Conservation (phyloP, 35 echinoderm and acorn worm species). For the Hemicentrotus pulcherrimus region DNA sequence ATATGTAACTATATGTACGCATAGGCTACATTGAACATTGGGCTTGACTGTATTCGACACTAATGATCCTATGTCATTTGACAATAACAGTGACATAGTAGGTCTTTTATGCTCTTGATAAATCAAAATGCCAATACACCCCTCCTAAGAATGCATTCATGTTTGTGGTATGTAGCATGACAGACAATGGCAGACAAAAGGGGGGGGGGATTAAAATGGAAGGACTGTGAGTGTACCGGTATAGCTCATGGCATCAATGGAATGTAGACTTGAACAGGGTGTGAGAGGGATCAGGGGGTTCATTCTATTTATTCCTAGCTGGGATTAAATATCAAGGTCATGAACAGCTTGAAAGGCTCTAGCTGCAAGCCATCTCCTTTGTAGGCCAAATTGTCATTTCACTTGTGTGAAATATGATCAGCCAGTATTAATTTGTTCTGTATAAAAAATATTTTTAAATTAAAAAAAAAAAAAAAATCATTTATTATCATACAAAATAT, state of each 20-base stretch:
- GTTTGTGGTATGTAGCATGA: background rate
- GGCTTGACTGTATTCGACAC: too few relatives aligned
- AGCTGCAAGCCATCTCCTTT: background rate
- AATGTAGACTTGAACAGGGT: background rate
- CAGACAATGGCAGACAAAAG: background rate
- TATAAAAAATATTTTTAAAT: too few relatives aligned
- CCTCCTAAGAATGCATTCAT: background rate
- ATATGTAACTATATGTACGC: too few relatives aligned
- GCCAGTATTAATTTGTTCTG: too few relatives aligned
- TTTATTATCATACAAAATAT: too few relatives aligned
- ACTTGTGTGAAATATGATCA: too few relatives aligned
- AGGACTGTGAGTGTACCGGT: background rate
- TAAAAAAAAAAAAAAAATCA: too few relatives aligned
- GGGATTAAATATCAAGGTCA: slow-evolving; percentile 2
- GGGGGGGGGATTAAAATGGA: background rate
- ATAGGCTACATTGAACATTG: too few relatives aligned
- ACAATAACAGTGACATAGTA: too few relatives aligned
- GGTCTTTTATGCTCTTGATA: background rate
- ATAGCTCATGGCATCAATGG: background rate
- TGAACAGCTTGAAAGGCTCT: background rate
- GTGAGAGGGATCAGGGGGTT: background rate
- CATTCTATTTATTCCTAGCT: background rate
- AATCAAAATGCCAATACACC: background rate
- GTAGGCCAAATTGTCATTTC: too few relatives aligned
- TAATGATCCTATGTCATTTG: too few relatives aligned